Base-by-base conservation (phyloP, 2,797 vertebrate species). In the Labroides dimidiatus region DNA sequence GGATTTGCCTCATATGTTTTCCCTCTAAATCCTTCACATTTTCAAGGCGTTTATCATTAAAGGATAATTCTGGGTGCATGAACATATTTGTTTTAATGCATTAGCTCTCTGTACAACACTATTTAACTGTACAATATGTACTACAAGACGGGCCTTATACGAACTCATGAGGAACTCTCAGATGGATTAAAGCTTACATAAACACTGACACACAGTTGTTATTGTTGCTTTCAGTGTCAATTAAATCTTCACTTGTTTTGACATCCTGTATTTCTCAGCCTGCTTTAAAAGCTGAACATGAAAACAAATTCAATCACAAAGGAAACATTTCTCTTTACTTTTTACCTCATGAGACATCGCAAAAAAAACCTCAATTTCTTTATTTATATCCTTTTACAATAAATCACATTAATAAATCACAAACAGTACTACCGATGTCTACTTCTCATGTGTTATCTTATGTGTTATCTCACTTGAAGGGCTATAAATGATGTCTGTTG, bases 381-480 rank as follows among this genome's bases (percentile, higher is more conserved):
- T 66, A 17, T 53, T 10, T 54, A 7, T 12, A 20, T 19, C 51
- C 20, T 33, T 30, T 39, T 53, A 10, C n/a, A 4, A 55, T n/a
- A 55, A 48, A 21, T 64, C 33, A 55, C 10, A 37, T 54, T 30
- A 64, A 65, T 30, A 64, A 65, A 71, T 76, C 69, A 70, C 44
- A n/a, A n/a, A n/a, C n/a, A 45, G 30, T 33, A 44, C 10, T n/a
- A 72, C 77, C 58, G 47, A 45, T 16, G 36, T 37, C 50, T 64
- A 17, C 0, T 43, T 73, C 37, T 69, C 50, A 45, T 1, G 0
- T 69, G 51, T 33, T 51, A 36, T n/a, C n/a, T n/a, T n/a, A n/a
- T n/a, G 8, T 41, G 62, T 75, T 82, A 82, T 77, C 72, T 62
- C 48, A 82, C 68, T 74, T 61, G 36, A 36, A 49, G 36, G 55